Percentiles rank a stretch among this genome's conserved stretches.
These are phyloP conservation scores for Platycercus adscitus DNA, from an alignment of 2,113 vertebrate species.

Conservation along the genomic window DNA sequence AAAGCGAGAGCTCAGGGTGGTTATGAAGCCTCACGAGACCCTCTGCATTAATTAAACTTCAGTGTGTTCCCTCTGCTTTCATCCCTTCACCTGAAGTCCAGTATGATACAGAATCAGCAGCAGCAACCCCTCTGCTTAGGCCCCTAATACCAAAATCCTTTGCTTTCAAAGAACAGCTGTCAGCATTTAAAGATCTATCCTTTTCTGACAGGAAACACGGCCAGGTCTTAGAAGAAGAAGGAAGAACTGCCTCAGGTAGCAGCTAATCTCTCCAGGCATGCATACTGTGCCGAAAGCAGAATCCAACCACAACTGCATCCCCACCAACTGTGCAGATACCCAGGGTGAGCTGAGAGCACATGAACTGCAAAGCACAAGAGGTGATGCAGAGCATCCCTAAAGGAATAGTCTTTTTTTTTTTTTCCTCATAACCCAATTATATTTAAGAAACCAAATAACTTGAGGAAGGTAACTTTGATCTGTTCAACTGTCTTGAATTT, in stretches of 20 bases:
- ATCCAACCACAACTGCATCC: rapidly evolving
- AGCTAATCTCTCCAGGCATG: neutral
- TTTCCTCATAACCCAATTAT: neutral
- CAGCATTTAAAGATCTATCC: neutral
- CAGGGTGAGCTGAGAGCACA: neutral
- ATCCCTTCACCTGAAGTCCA: neutral
- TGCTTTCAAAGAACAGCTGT: neutral
- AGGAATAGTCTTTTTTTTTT: neutral
- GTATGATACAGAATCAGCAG: neutral
- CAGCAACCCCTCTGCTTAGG: neutral
- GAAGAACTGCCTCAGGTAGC: neutral
- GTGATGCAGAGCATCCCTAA: neutral
- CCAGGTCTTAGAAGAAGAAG: neutral
- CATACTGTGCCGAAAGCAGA: neutral
- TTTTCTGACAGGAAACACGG: neutral
- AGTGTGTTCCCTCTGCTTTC: neutral
- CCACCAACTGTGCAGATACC: rapidly evolving
- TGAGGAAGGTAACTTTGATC: neutral
- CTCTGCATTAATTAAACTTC: neutral
- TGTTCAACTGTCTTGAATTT: neutral
- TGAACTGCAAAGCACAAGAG: neutral
- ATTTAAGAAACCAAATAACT: neutral
- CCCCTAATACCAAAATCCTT: neutral
- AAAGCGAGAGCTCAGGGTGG: neutral
- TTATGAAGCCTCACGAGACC: neutral